Evolutionary conservation across 2,888 invertebrate species (phyloP), one percentile per base, ranked within the genome.

Genomic region (Camponotus fellah): DNA sequence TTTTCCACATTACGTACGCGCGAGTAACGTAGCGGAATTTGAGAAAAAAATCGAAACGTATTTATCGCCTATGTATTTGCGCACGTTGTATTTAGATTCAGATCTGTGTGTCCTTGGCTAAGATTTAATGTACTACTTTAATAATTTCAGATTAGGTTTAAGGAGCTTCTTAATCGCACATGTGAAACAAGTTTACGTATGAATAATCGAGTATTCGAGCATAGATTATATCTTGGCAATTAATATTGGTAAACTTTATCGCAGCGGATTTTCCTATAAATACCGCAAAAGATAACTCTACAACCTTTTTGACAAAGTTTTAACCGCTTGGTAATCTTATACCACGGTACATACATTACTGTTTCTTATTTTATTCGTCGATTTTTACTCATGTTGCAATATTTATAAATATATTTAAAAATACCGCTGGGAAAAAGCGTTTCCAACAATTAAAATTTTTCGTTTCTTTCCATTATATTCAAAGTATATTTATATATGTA

Each of bases 71-170:
- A 14, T 40, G 43, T n/a, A n/a, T 68, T 56, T 40, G 56, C 66
- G 40, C n/a, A n/a, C 64, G 6, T 17, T 49, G 10, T 46, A n/a
- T 68, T n/a, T 14, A 43, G 32, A 68, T 79, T 21, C 46, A 60
- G 43, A 46, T 60, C n/a, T 77, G 4, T 10, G n/a, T 17, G 26
- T 17, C 3, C 40, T 53, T 60, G 40, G 53, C 26, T 56, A 4
- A 58, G 56, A 77, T 58, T 77, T 68, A 77, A 53, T 14, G 26
- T 21, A 40, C 56, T n/a, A 14, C 43, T 77, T 56, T 58, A 77
- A 77, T 77, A 58, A 77, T 68, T 68, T 77, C 56, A 77, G 68
- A 77, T 77, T 68, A 53, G 77, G 56, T 77, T 77, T 77, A 77
- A 68, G 32, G 56, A 56, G 32, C 9, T 68, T 53, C 43, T 40